Percentiles rank a stretch among this genome's conserved stretches.
Conservation (phyloP, 2,888 invertebrate genomes). For the Spisula solida region DNA sequence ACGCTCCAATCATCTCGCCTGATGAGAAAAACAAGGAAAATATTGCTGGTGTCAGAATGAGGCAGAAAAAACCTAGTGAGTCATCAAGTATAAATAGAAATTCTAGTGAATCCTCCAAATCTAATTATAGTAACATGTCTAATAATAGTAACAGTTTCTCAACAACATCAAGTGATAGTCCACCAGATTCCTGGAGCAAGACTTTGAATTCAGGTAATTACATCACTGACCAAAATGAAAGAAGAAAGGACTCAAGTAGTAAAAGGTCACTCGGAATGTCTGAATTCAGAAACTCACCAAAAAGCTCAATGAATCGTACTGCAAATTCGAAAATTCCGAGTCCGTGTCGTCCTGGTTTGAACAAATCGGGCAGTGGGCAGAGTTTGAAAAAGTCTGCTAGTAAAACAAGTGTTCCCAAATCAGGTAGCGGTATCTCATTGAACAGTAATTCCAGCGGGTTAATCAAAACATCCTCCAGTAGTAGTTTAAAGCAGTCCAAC, state of each 20-base stretch:
- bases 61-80: conserved; percentile 69
- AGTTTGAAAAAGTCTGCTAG: conserved; percentile 67
- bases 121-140: conserved; percentile 62
- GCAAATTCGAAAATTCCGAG: conserved; percentile 68
- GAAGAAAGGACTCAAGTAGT: conserved; percentile 56
- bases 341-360: conserved; percentile 72
- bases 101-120: conserved; percentile 70
- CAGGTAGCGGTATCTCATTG: conserved; percentile 76
- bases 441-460: conserved; percentile 74
- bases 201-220: conserved; percentile 78
- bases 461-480: conserved; percentile 69
- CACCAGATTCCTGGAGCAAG: conserved; percentile 78
- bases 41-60: conserved; percentile 55
- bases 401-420: conserved; percentile 74
- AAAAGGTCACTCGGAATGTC: conserved; percentile 55
- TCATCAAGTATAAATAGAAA: conserved; percentile 64
- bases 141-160: conserved; percentile 63
- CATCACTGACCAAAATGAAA: conserved; percentile 62
- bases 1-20: conserved; percentile 75
- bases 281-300: conserved; percentile 52
- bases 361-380: conserved; percentile 72
- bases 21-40: conserved; percentile 57
- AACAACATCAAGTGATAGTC: conserved; percentile 56
- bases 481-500: conserved; percentile 70
- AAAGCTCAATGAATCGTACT: conserved; percentile 50